Evolutionary conservation across 2,113 vertebrate species (phyloP), one percentile per base, ranked within the genome.

Genomic region (Rhodinocichla rosea): DNA sequence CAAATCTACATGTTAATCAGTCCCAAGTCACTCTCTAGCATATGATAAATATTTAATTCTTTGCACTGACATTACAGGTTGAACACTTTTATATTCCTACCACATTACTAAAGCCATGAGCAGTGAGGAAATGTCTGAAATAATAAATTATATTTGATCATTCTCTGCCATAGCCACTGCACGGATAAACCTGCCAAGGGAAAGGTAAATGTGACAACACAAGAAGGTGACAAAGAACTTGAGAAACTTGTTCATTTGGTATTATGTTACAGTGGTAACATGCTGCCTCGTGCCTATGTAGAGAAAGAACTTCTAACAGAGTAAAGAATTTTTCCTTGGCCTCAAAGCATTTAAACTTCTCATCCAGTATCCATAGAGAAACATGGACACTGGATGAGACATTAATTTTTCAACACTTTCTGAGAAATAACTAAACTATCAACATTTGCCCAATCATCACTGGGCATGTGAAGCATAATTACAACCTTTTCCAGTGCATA

Each of bases 11-110:
- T 3, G 13, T 40, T 93, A 90, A 90, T 86, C 0, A 81, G 73
- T 64, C 68, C 44, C 63, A 53, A 95, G 50, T 90, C 64, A 60
- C 73, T 75, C 90, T 37, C 33, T 71, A 16, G 76, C 17, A 28
- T 69, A 69, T 47, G 45, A 90, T 90, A 96, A 94, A 94, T 92
- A 93, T 50, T 96, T 93, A 71, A 95, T 90, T 90, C 42, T 45
- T 90, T 87, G 52, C n/a, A 63, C 12, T 92, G 56, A 83, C 47
- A 81, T 40, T 92, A 56, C 47, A 89, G 71, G 47, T 89, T 90
- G 56, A 89, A 78, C 5, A 57, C 45, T 75, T 82, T 18, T 49
- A 52, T 42, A 76, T 67, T 90, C 23, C 28, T 69, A 45, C 19
- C n/a, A 90, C 40, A 65, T 83, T 75, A 82, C 40, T 81, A 78